Conservation (phyloP, 1,140 invertebrate genomes). For the Choristoneura fumiferana region DNA sequence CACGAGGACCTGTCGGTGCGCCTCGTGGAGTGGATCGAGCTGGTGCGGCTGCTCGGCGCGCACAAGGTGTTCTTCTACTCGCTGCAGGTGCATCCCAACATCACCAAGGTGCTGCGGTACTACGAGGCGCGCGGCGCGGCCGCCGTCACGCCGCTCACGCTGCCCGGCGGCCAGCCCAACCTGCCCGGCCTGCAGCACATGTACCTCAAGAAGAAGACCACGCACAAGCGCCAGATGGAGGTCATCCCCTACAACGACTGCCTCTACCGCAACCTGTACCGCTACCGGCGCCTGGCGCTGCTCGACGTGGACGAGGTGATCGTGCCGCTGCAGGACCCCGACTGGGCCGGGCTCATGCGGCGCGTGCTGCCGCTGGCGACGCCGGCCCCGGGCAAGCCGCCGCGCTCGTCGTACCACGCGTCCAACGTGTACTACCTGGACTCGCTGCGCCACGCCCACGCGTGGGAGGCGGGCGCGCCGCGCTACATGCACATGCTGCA, state of each 20-base stretch:
- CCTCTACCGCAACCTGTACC: slow-evolving; percentile 94
- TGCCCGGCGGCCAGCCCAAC: slow-evolving; percentile 95
- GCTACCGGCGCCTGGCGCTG: slow-evolving; percentile 93
- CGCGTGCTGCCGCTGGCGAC: slow-evolving; percentile 86
- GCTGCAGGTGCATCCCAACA: slow-evolving; percentile 93
- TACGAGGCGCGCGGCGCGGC: slow-evolving; percentile 88
- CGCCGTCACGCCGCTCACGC: slow-evolving; percentile 90
- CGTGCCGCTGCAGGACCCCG: slow-evolving; percentile 89
- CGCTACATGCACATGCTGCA: slow-evolving; percentile 96
- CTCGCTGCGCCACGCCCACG: slow-evolving; percentile 89
- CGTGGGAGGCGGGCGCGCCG: slow-evolving; percentile 90
- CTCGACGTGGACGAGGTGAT: slow-evolving; percentile 97
- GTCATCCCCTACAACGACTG: slow-evolving; percentile 98
- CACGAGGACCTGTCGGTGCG: slow-evolving; percentile 94
- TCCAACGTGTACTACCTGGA: slow-evolving; percentile 97
- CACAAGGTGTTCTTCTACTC: slow-evolving; percentile 97
- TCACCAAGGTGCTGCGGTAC: slow-evolving; percentile 91
- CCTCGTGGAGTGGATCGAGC: slow-evolving; percentile 96
- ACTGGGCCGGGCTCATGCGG: slow-evolving; percentile 91
- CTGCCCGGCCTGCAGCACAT: slow-evolving; percentile 92
- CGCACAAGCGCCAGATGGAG: slow-evolving; percentile 96
- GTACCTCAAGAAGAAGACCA: slow-evolving; percentile 93
- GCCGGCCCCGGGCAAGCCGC: slow-evolving; percentile 86
- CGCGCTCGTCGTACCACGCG: slow-evolving; percentile 90
- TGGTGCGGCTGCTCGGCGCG: slow-evolving; percentile 91